Base-by-base conservation (phyloP, 2,888 invertebrate species). In the Phalangium opilio region DNA sequence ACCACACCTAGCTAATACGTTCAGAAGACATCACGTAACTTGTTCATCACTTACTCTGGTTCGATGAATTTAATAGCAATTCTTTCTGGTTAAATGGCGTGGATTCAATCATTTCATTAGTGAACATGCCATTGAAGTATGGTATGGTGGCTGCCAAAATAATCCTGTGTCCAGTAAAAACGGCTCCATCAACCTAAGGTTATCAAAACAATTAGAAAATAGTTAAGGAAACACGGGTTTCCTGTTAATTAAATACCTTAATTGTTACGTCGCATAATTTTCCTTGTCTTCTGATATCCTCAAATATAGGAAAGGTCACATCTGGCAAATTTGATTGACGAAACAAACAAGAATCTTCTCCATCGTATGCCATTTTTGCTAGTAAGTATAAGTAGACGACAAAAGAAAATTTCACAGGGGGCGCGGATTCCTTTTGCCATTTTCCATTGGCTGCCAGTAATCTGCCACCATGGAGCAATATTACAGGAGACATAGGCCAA, bases 71-170 rank as follows among this genome's bases (percentile, higher is more conserved):
- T 77, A 69, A 87, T 79, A 38, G 76, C 77, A 43, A 87, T 81
- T 63, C 83, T 83, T 60, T 76, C 77, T 59, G 82, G 79, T 54
- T 79, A n/a, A n/a, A n/a, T n/a, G n/a, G n/a, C n/a, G n/a, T 77
- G 55, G 82, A 78, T 67, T 89, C 87, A 5, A 79, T 75, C 84
- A 89, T 84, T 62, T 86, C 83, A 64, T 80, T 78, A 20, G 82
- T 81, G 63, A 89, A 89, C 89, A 89, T 89, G 11, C 82, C 83
- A 67, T 82, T 77, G 61, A 89, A 89, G 66, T 86, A 89, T 10
- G 87, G 87, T 63, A 87, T 83, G 14, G 81, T 82, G 2, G 83
- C 80, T 3, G 86, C 83, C 48, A 89, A 67, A 14, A 89, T 82
- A 53, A 87, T 77, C 57, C 84, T 74, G 65, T 87, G 85, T 3